Conservation (phyloP, 64 coral and sea anemone genomes). For the Montipora foliosa region DNA sequence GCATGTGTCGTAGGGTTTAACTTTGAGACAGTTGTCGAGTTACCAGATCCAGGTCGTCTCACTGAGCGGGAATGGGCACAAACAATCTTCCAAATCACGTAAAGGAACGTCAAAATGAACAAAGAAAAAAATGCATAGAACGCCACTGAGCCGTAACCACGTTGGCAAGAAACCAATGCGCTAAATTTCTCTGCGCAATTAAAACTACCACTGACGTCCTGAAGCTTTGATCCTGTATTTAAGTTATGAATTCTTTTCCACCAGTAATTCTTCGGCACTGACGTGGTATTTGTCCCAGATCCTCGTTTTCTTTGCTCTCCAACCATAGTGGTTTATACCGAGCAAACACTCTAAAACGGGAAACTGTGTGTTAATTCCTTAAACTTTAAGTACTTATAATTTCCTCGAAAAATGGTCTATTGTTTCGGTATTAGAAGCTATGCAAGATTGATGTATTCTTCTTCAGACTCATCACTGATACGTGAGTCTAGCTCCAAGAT, state of each 20-base stretch:
- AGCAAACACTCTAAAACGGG: not conserved
- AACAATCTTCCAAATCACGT: conserved; percentile 96
- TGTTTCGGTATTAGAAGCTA: too few relatives aligned
- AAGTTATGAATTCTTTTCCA: conserved; percentile 50
- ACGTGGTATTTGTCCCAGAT: not conserved
- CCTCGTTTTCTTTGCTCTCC: conserved; percentile 20
- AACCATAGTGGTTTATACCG: not conserved
- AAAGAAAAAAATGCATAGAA: conserved; percentile 88
- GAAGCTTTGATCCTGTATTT: conserved; percentile 9
- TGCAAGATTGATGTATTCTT: too few relatives aligned
- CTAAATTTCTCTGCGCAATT: conserved; percentile 74
- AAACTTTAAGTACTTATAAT: too few relatives aligned
- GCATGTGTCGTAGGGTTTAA: conserved; percentile 74
- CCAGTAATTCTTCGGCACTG: conserved; percentile 52
- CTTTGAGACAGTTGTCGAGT: conserved; percentile 56
- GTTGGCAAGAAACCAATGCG: conserved; percentile 80
- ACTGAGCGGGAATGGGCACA: conserved; percentile 84
- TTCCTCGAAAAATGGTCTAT: too few relatives aligned
- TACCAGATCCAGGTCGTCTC: conserved; percentile 77
- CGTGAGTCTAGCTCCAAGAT: too few relatives aligned
- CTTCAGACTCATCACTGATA: too few relatives aligned
- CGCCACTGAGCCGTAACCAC: conserved; percentile 85
- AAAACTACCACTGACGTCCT: conserved; percentile 16
- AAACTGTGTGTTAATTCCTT: not conserved
- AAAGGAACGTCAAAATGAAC: conserved; percentile 86